A percentile compares a stretch with the other conserved stretches of the same genome.
phyloP scores from a whole-genome alignment of 2,797 vertebrate species.

The Channallabes apus region DNA sequence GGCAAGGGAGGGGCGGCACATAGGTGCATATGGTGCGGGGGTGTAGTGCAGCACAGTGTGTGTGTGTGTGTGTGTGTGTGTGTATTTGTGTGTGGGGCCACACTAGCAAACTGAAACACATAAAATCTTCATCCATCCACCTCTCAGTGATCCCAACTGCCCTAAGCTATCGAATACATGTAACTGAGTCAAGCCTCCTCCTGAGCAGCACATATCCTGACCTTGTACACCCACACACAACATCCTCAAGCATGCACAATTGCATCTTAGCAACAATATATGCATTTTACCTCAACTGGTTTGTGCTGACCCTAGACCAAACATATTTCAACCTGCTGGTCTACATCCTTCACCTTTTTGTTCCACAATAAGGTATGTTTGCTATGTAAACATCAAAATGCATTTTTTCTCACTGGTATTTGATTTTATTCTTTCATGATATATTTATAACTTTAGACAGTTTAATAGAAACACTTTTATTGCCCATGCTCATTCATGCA shows the following conservation, averaged over 20 bases:
- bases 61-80: constrained; percentile 35
- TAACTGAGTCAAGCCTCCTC: constrained; percentile 48
- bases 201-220: constrained; percentile 49
- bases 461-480: neutral
- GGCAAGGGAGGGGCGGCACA: constrained; percentile 42
- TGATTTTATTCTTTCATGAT: neutral
- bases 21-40: constrained; percentile 58
- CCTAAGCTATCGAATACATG: constrained; percentile 56
- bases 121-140: constrained; percentile 56
- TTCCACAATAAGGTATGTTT: neutral
- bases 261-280: constrained; percentile 3
- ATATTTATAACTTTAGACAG: constrained; percentile 8
- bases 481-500: neutral
- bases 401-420: neutral
- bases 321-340: neutral
- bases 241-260: constrained; percentile 12
- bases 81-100: neutral
- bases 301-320: neutral
- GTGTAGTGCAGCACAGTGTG: constrained; percentile 41
- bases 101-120: constrained; percentile 41
- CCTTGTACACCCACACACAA: constrained; percentile 38
- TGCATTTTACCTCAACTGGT: neutral
- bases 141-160: constrained; percentile 48
- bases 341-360: neutral
- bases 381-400: neutral